Conservation (phyloP, 2,113 vertebrate species). For the Megalops atlanticus region DNA sequence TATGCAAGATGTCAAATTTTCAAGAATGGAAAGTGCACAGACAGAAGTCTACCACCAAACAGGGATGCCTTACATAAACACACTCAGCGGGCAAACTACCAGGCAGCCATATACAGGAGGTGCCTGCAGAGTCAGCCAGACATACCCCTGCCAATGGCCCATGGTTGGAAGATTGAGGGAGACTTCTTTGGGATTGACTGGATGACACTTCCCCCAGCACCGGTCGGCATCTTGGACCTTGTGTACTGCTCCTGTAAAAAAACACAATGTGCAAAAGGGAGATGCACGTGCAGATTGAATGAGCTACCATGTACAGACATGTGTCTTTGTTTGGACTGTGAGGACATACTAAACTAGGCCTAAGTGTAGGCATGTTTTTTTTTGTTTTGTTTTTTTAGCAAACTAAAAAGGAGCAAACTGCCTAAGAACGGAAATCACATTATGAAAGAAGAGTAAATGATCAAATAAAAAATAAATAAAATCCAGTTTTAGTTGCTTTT, state of each 20-base stretch:
- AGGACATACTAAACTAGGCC: not conserved
- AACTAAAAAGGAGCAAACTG: no score
- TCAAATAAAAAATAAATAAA: no score
- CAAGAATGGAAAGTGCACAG: not conserved
- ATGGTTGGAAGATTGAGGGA: conserved; percentile 17
- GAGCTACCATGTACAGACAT: conserved; percentile 17
- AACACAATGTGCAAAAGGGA: conserved; percentile 17
- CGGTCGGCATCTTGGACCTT: conserved; percentile 9
- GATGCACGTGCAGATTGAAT: conserved; percentile 11
- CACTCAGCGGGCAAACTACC: conserved; percentile 14
- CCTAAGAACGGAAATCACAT: no score
- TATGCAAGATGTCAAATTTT: not conserved
- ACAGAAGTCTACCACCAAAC: conserved; percentile 16
- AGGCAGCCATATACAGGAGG: conserved; percentile 3
- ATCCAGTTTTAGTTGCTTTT: no score
- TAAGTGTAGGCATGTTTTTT: no score
- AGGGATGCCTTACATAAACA: conserved; percentile 2
- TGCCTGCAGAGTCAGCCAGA: conserved; percentile 21
- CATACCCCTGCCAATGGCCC: conserved; percentile 5
- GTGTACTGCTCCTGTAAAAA: conserved; percentile 20
- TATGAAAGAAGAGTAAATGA: no score
- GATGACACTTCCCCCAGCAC: conserved; percentile 12
- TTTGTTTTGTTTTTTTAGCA: no score
- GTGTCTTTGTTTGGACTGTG: conserved; percentile 16
- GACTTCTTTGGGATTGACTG: conserved; percentile 18